phyloP scores from a whole-genome alignment of 2,113 vertebrate genomes.

The Tyrannus savana region DNA sequence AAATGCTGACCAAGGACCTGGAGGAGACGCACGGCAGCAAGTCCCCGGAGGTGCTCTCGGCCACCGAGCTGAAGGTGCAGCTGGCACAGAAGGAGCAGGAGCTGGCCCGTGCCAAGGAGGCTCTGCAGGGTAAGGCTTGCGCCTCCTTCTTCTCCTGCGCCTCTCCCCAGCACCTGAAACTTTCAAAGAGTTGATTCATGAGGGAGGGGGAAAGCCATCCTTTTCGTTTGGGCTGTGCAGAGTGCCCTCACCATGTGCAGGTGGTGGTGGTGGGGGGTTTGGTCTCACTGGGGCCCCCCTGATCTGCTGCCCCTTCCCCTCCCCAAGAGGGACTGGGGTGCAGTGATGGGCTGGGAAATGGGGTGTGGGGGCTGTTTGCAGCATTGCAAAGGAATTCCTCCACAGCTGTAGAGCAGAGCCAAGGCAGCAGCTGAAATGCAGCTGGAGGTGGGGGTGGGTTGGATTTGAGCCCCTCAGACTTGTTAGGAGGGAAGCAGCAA shows the following conservation, averaged over 20 bases:
- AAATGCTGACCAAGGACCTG: conserved; percentile 94
- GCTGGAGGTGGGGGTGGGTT: not conserved
- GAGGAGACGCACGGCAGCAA: conserved; percentile 93
- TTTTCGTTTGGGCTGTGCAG: rapidly evolving
- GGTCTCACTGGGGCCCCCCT: not conserved
- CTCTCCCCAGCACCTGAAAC: rapidly evolving
- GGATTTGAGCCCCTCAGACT: not conserved
- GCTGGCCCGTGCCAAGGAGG: conserved; percentile 93
- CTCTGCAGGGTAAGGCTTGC: conserved; percentile 86
- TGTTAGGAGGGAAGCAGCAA: not conserved
- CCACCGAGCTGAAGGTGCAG: conserved; percentile 95
- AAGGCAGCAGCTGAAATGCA: conserved; percentile 19
- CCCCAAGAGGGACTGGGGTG: not conserved
- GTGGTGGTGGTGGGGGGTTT: rapidly evolving
- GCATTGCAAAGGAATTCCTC: not conserved
- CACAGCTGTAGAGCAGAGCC: not conserved
- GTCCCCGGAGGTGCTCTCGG: conserved; percentile 88
- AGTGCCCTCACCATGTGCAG: rapidly evolving
- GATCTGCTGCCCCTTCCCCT: not conserved
- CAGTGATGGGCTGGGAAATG: rapidly evolving
- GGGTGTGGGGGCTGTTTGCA: not conserved
- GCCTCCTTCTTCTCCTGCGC: rapidly evolving
- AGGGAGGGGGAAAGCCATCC: rapidly evolving
- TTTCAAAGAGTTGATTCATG: rapidly evolving
- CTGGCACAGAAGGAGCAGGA: conserved; percentile 96